These are phyloP conservation scores for Sceloporus tristichus DNA, from an alignment of 2,113 vertebrate genomes.

Conservation along the genomic window DNA sequence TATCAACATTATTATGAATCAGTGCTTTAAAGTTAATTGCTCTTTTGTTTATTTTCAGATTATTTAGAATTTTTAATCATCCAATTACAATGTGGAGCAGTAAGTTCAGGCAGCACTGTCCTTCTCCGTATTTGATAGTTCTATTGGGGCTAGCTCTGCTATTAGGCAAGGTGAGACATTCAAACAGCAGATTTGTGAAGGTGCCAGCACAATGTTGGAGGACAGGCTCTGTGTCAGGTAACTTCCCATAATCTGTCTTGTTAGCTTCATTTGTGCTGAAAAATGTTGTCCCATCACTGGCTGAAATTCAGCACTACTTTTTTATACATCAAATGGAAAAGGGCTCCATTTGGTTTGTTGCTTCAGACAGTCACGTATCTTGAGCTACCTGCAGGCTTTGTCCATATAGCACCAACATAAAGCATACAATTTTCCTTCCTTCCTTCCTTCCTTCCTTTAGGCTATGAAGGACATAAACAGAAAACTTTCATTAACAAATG, in stretches of 20 bases:
- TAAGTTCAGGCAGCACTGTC: background rate
- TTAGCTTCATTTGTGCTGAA: background rate
- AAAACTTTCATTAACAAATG: too few species aligned
- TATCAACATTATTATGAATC: slow-evolving; percentile 30
- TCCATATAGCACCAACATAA: background rate
- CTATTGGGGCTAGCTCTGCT: background rate
- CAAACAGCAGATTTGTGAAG: background rate
- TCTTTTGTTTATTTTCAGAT: slow-evolving; percentile 51
- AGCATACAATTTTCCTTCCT: too few species aligned
- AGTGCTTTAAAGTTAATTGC: slow-evolving; percentile 43
- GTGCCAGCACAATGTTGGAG: background rate
- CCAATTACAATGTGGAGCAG: slow-evolving; percentile 10
- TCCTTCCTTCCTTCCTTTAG: too few species aligned
- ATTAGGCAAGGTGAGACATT: background rate
- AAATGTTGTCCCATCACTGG: background rate
- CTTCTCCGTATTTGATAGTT: slow-evolving; percentile 23
- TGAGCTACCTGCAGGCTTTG: background rate
- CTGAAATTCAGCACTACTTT: background rate
- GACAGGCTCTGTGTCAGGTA: background rate
- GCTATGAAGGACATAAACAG: too few species aligned
- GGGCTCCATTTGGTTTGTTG: background rate
- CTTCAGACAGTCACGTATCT: background rate
- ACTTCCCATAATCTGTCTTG: background rate
- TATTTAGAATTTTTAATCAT: slow-evolving; percentile 52
- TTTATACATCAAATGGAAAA: background rate